Conservation (phyloP, 2,113 vertebrate species). For the Carettochelys insculpta region DNA sequence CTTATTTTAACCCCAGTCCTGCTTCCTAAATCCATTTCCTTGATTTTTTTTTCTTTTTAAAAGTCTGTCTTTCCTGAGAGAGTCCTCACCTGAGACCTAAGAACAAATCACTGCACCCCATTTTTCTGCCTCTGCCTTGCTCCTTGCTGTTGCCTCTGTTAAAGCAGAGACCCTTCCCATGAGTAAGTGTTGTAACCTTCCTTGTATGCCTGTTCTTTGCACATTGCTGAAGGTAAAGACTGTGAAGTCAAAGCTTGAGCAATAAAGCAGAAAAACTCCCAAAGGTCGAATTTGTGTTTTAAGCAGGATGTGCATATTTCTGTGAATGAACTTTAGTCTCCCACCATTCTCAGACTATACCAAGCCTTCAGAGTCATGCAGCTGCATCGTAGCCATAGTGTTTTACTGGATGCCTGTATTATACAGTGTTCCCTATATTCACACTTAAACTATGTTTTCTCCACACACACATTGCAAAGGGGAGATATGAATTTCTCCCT, state of each 20-base stretch:
- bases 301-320: slow-evolving; percentile 11
- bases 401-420: not conserved
- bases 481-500: not conserved
- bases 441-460: not conserved
- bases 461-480: not conserved
- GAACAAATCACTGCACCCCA: slow-evolving; percentile 6
- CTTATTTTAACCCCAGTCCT: slow-evolving; percentile 12
- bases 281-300: slow-evolving; percentile 20
- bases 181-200: slow-evolving; percentile 36
- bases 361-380: not conserved
- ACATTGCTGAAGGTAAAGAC: slow-evolving; percentile 71
- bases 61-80: slow-evolving; percentile 17
- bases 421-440: not conserved
- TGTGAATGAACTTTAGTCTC: not conserved
- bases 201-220: slow-evolving; percentile 66
- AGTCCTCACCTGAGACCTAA: not conserved
- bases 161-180: not conserved
- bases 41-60: not conserved
- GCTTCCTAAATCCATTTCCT: slow-evolving; percentile 6
- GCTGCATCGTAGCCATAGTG: not conserved
- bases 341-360: not conserved
- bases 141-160: not conserved
- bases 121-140: slow-evolving; percentile 1
- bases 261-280: slow-evolving; percentile 78
- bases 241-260: slow-evolving; percentile 70